These are phyloP conservation scores for Aphrocallistes beatrix DNA, from an alignment of 37 sponge, comb jelly and placozoan species.

Conservation along the genomic window DNA sequence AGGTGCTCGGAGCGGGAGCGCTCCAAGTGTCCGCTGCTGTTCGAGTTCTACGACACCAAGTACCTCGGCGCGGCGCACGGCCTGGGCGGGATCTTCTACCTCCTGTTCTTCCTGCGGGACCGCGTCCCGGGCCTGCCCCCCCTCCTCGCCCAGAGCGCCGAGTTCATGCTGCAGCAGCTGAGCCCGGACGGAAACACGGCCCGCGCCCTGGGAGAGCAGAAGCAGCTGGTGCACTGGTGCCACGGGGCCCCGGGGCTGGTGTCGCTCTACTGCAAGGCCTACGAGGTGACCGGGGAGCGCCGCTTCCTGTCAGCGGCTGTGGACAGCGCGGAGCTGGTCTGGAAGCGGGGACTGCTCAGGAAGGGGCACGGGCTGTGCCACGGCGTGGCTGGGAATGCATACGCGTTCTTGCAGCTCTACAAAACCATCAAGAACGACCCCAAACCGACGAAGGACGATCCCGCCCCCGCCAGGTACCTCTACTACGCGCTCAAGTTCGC, in stretches of 20 bases:
- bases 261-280: slow-evolving; percentile 35
- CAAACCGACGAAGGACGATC: too few species aligned
- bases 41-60: slow-evolving; percentile 27
- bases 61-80: slow-evolving; percentile 62
- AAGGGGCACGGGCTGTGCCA: slow-evolving; percentile 64
- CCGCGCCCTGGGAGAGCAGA: slow-evolving; percentile 70
- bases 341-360: slow-evolving; percentile 56
- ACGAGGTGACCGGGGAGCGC: slow-evolving; percentile 24
- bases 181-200: background rate
- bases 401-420: slow-evolving; percentile 53
- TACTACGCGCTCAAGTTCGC: slow-evolving; percentile 35
- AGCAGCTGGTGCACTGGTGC: slow-evolving; percentile 75
- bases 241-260: slow-evolving; percentile 65
- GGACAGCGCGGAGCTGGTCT: slow-evolving; percentile 23
- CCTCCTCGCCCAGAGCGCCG: background rate
- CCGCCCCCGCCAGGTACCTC: slow-evolving; percentile 30
- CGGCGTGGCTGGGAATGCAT: slow-evolving; percentile 59
- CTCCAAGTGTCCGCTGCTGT: background rate
- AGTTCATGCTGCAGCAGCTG: background rate
- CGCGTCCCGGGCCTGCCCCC: background rate
- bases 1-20: background rate
- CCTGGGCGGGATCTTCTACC: slow-evolving; percentile 35
- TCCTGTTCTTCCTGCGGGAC: too few species aligned
- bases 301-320: slow-evolving; percentile 32
- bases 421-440: background rate